A percentile compares a stretch with the other conserved stretches of the same genome.
Conservation (phyloP, 2,113 vertebrate species). For the Ivindomyrus marchei region DNA sequence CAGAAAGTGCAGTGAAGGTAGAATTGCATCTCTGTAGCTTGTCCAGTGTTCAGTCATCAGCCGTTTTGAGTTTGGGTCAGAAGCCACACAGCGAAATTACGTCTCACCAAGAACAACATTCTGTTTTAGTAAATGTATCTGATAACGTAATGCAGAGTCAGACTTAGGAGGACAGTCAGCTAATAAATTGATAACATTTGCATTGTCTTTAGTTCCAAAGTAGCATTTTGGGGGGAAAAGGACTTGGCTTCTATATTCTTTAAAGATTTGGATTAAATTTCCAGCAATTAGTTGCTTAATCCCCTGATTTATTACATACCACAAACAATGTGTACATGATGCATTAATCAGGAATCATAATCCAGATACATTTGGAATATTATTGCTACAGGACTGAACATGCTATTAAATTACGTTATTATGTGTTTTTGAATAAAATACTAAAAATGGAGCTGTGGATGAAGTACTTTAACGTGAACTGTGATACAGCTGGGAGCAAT, state of each 20-base stretch:
- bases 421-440: background rate
- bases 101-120: background rate
- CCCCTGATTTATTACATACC: background rate
- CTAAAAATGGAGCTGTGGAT: background rate
- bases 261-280: background rate
- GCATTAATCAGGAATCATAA: slow-evolving; percentile 5
- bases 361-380: background rate
- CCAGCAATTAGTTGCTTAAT: background rate
- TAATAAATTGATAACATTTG: background rate
- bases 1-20: background rate
- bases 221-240: background rate
- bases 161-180: background rate
- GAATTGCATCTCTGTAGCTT: background rate
- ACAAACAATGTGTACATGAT: background rate
- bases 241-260: background rate
- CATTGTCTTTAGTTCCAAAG: background rate
- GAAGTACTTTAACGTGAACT: background rate
- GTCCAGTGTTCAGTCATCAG: background rate
- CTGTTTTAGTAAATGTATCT: background rate
- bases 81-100: background rate
- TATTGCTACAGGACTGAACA: background rate
- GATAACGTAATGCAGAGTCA: background rate
- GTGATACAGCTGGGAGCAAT: slow-evolving; percentile 6
- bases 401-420: background rate
- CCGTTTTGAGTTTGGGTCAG: background rate